Evolutionary conservation across 2,888 invertebrate genomes (phyloP).

Genomic region (Fragum sueziense): DNA sequence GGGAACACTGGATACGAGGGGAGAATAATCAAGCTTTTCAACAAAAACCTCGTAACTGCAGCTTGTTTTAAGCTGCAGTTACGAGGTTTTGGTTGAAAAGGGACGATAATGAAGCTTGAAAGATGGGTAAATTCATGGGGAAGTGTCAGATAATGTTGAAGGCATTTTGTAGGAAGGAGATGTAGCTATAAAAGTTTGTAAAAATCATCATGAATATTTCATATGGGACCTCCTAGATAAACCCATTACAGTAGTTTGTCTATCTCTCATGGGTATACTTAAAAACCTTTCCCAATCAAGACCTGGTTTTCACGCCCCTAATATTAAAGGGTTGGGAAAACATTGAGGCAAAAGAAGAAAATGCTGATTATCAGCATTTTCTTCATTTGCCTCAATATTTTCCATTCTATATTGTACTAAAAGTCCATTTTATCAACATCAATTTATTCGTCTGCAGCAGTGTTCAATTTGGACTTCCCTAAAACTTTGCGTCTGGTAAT

Average conservation of each 20-base stretch:
- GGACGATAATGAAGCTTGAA: slow-evolving; percentile 1
- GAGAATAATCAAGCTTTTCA: too few species aligned
- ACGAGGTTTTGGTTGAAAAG: too few species aligned
- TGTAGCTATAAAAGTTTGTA: slow-evolving; percentile 20
- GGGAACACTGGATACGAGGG: not conserved
- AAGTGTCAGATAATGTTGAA: slow-evolving; percentile 18
- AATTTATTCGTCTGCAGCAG: not conserved
- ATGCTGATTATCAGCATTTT: too few species aligned
- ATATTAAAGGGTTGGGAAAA: too few species aligned
- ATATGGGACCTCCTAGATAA: slow-evolving; percentile 18
- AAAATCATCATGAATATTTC: slow-evolving; percentile 23
- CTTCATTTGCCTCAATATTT: too few species aligned
- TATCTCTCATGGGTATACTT: slow-evolving; percentile 12
- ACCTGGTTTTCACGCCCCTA: too few species aligned
- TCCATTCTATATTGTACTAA: too few species aligned
- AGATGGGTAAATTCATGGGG: not conserved
- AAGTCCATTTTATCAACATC: not conserved
- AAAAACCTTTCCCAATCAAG: not conserved
- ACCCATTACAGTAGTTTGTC: slow-evolving; percentile 17
- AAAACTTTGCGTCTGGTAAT: too few species aligned
- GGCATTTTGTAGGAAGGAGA: slow-evolving; percentile 6
- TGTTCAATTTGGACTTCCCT: too few species aligned
- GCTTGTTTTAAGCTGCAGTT: too few species aligned
- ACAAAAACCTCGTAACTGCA: too few species aligned
- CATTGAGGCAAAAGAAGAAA: too few species aligned